Evolutionary conservation across 2,888 invertebrate genomes (phyloP), one percentile per base, ranked within the genome.

Genomic region (Lissonota sp.): DNA sequence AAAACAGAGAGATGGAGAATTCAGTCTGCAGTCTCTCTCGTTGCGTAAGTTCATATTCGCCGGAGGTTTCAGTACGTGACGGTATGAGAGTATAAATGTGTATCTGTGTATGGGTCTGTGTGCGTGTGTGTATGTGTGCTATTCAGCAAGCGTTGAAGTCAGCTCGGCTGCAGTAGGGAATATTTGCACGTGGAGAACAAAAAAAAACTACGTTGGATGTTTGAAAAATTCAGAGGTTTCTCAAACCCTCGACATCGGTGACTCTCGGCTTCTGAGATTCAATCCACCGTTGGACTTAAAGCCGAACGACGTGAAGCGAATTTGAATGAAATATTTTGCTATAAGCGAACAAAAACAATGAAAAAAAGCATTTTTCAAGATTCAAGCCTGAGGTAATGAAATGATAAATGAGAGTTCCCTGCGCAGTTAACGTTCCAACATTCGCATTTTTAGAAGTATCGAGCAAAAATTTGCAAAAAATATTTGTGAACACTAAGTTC

Each of bases 191-290:
- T 79, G 82, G 83, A 82, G 57, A 75, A 75, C 67, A 78, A 78
- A 80, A 84, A n/a, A 83, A 84, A 86, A 84, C 86, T 86, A 70
- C 37, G 66, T 60, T 69, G 80, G 76, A 62, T 74, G 84, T 82
- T 84, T 87, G 86, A 87, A 87, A 87, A 87, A 87, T 87, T 85
- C 85, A 87, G 80, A 81, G 84, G 83, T 81, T 84, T 82, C 82
- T 83, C 81, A 62, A 57, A 74, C 74, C 74, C 74, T 62, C 60
- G 67, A 63, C 70, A 66, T 55, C 67, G 78, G 62, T 51, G 60
- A 67, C 72, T 78, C 64, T 14, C 42, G 51, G 51, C 40, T 42
- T 14, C 6, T n/a, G 66, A 64, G 75, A 66, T 49, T 58, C 66
- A 44, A 75, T 62, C 42, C 67, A 42, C 60, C 51, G 67, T 53